A percentile compares a stretch with the other conserved stretches of the same genome.
These are phyloP conservation scores for Trissoscelio sp. DNA, from an alignment of 2,888 invertebrate genomes.

Conservation along the genomic window DNA sequence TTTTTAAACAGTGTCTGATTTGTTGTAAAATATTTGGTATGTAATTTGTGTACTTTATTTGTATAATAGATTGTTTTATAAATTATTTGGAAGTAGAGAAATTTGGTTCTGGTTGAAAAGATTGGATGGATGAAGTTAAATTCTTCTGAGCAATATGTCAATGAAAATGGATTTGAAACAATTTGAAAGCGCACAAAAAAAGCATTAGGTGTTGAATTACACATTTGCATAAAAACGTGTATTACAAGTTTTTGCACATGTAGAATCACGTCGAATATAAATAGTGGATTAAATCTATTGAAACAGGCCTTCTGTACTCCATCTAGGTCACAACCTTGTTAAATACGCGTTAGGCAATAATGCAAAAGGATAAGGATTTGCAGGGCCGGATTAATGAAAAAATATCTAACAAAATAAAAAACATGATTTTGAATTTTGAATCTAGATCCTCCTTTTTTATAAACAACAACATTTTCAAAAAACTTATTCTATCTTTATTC, in stretches of 20 bases:
- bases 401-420: no score
- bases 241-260: slow-evolving; percentile 25
- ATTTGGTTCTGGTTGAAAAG: no score
- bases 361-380: slow-evolving; percentile 49
- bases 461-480: no score
- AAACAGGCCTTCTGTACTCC: slow-evolving; percentile 45
- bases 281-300: slow-evolving; percentile 32
- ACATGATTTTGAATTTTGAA: no score
- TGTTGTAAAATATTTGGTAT: no score
- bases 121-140: no score
- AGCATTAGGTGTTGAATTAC: slow-evolving; percentile 1
- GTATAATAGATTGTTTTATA: no score
- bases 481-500: no score
- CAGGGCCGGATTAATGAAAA: slow-evolving; percentile 38
- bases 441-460: no score
- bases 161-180: slow-evolving; percentile 13
- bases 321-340: slow-evolving; percentile 56
- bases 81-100: no score
- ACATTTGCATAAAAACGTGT: slow-evolving; percentile 32
- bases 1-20: no score
- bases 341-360: slow-evolving; percentile 49
- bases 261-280: slow-evolving; percentile 20
- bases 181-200: neutral
- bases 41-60: no score
- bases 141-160: slow-evolving; percentile 4